phyloP scores from a whole-genome alignment of 2,797 vertebrate species.

The Oryzias sinensis region DNA sequence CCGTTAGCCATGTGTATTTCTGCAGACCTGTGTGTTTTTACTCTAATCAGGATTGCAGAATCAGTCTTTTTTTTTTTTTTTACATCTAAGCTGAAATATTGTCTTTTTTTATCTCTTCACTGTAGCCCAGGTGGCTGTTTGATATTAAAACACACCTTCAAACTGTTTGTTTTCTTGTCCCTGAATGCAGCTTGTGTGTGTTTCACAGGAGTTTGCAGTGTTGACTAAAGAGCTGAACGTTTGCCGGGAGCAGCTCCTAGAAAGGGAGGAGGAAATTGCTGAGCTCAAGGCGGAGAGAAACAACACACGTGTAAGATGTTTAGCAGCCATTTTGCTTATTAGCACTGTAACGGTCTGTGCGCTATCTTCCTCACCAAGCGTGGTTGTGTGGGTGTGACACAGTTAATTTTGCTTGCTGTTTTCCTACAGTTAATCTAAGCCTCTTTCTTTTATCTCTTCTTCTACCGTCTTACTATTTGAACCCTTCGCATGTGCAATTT shows the following conservation, averaged over 20 bases:
- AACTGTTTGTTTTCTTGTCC: slow-evolving; percentile 54
- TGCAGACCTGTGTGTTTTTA: not conserved
- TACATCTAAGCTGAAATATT: not conserved
- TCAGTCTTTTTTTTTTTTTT: not conserved
- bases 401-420: slow-evolving; percentile 35
- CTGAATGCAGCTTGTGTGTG: slow-evolving; percentile 55
- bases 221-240: slow-evolving; percentile 91
- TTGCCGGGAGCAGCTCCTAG: slow-evolving; percentile 90
- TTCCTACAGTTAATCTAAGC: not conserved
- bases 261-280: slow-evolving; percentile 89
- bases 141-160: slow-evolving; percentile 30
- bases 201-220: slow-evolving; percentile 88
- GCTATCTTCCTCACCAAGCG: slow-evolving; percentile 58
- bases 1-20: slow-evolving; percentile 21
- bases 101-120: slow-evolving; percentile 9
- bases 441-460: slow-evolving; percentile 8
- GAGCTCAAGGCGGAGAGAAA: slow-evolving; percentile 90
- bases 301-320: slow-evolving; percentile 85
- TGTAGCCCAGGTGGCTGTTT: slow-evolving; percentile 10
- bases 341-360: slow-evolving; percentile 54
- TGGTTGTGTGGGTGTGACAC: slow-evolving; percentile 53
- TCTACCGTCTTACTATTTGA: slow-evolving; percentile 11
- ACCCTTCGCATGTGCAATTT: too few relatives aligned
- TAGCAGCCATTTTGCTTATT: slow-evolving; percentile 70
- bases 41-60: slow-evolving; percentile 14